Base-by-base conservation (phyloP, 2,888 invertebrate genomes). In the Rotaria sp. region DNA sequence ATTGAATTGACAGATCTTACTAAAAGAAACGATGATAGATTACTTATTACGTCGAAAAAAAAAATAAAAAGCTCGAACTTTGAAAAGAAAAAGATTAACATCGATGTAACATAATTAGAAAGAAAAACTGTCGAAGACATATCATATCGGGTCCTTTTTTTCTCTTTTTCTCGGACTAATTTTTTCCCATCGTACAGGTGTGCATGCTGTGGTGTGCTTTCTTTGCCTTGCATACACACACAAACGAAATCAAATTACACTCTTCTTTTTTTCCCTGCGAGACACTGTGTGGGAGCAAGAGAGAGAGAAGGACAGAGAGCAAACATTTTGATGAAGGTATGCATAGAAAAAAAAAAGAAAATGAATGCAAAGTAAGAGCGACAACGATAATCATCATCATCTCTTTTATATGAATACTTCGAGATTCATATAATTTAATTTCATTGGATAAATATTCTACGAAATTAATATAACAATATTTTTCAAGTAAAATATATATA, bases 1-100 rank as follows among this genome's bases (percentile, higher is more conserved):
- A 67, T 67, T 67, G 67, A 67, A 67, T 67, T 67, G 67, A 67
- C 67, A 67, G 67, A 38, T 67, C 67, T 67, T 38, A 67, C 67
- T 35, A 67, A 67, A 67, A 67, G 67, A 67, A 67, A 67, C 35
- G 30, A 67, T 67, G 67, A 67, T 67, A 35, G 18, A 67, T 67
- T 67, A 67, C 67, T 67, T 35, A 67, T 67, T 35, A 67, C 18
- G 35, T 67, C 18, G 35, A 30, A 35, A 35, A 1, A 67, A 67
- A 67, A 67, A 35, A 8, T n/a, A 35, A 35, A 59, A n/a, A 67
- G 35, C 35, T 67, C 67, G 35, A 67, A 67, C 35, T 67, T 67
- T 67, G 26, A 67, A 67, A 35, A 67, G 67, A 35, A 67, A 30
- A 67, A 67, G 67, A 67, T 67, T 67, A 67, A 35, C 67, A 67